A percentile compares a stretch with the other conserved stretches of the same genome.
phyloP scores from a whole-genome alignment of 2,888 invertebrate genomes.

The Hirtodrosophila cameraria region DNA sequence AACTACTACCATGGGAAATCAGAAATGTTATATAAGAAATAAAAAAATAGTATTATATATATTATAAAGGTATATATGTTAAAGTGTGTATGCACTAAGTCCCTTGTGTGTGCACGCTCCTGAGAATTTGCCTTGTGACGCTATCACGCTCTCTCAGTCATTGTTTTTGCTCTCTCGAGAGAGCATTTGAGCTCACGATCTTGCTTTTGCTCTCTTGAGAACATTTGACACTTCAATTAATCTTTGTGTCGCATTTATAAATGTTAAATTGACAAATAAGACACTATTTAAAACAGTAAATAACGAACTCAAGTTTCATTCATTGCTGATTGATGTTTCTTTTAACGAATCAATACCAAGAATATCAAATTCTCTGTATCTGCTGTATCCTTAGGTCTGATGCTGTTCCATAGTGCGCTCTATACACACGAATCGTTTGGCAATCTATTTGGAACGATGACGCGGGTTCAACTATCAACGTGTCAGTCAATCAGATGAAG shows the following conservation, averaged over 20 bases:
- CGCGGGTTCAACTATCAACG: conserved; percentile 31
- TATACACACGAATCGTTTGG: conserved; percentile 21
- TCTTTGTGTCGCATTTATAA: not conserved
- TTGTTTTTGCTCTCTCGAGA: not conserved
- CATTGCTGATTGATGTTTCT: no score
- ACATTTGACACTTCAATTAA: no score
- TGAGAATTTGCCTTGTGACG: no score
- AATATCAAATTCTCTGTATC: no score
- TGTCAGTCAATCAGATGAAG: conserved; percentile 24
- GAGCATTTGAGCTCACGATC: no score
- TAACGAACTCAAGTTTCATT: no score
- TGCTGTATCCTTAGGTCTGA: no score
- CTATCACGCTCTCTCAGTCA: not conserved
- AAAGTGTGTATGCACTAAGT: no score
- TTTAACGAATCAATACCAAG: no score
- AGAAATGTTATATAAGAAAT: conserved; percentile 11
- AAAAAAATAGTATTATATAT: not conserved
- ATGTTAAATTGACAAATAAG: no score
- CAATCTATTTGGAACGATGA: conserved; percentile 12
- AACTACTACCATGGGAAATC: conserved; percentile 47
- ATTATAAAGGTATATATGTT: not conserved
- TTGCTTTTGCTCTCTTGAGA: no score
- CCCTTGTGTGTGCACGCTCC: not conserved
- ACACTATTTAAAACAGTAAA: no score
- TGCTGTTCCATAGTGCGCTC: conserved; percentile 28